Evolutionary conservation across 2,113 vertebrate species (phyloP).

Genomic region (Ammodytes dubius): DNA sequence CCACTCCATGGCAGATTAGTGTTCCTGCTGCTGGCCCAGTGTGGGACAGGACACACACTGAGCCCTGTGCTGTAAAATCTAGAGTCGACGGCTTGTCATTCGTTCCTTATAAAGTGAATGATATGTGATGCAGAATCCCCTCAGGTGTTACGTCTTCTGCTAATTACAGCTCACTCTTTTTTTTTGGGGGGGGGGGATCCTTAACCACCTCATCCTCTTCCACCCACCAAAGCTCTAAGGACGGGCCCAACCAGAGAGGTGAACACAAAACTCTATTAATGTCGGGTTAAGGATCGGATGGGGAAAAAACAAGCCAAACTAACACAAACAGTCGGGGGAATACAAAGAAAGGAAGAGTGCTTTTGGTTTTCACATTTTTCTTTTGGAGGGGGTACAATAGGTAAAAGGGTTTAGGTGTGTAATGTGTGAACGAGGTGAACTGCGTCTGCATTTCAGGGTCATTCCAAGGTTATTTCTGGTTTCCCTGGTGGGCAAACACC

Average conservation of each 20-base stretch:
- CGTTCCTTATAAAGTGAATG: constrained; percentile 48
- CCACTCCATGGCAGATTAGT: constrained; percentile 45
- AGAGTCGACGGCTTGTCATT: constrained; percentile 35
- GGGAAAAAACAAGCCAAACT: background rate
- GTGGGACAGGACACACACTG: constrained; percentile 64
- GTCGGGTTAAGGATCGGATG: background rate
- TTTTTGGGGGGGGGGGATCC: background rate
- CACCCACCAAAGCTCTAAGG: background rate
- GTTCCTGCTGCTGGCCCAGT: constrained; percentile 57
- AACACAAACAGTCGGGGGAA: background rate
- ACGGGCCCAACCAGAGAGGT: constrained; percentile 3
- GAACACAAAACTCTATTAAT: background rate
- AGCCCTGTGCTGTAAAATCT: constrained; percentile 59
- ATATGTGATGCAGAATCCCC: constrained; percentile 24
- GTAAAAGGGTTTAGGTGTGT: constrained; percentile 37
- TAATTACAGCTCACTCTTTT: constrained; percentile 27
- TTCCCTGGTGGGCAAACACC: constrained; percentile 73
- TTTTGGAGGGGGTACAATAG: background rate
- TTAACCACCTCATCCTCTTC: background rate
- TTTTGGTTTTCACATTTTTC: constrained; percentile 16
- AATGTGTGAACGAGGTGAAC: constrained; percentile 54
- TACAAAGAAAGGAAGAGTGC: background rate
- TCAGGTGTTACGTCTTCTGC: constrained; percentile 8
- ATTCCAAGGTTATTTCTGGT: constrained; percentile 67
- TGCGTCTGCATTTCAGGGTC: constrained; percentile 53